Base-by-base conservation (phyloP, 2,797 vertebrate species). In the Lutjanus argentimaculatus region DNA sequence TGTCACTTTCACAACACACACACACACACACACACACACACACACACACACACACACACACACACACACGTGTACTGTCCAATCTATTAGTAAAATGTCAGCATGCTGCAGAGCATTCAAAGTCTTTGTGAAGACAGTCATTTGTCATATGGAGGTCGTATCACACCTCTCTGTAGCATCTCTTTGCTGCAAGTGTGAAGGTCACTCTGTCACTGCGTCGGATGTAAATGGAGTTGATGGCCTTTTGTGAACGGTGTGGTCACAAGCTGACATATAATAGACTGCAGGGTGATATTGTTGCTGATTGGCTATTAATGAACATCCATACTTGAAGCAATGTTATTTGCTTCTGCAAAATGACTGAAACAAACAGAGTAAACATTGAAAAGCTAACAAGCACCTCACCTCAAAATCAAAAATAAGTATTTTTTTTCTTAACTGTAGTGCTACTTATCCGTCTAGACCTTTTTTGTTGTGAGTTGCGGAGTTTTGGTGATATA, bases 51-150 rank as follows among this genome's bases (percentile, higher is more conserved):
- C 53, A 68, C 65, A 51, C 62, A 56, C 48, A 59, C 53, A 68
- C 65, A 59, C 69, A 58, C 14, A n/a, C 74, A 62, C 25, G 1
- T 17, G 19, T 4, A 22, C 65, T 12, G 45, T 79, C 64, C 51
- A 73, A 72, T 77, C 69, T 71, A 81, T 91, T 86, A 84, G 72
- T 72, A 75, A 92, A 92, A 91, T 90, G 88, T 88, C 87, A 93
- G 55, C 63, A 25, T 22, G 67, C 67, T 57, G 72, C 63, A 21
- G 68, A 72, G 61, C 63, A 64, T 71, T 77, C 75, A 62, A 42
- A 55, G 66, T 66, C 48, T 22, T 43, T 22, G 79, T 21, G 67
- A 55, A 70, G 68, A 77, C 49, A 67, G 66, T 67, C 42, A 64
- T 87, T 83, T 82, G 71, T 91, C 88, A 88, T 83, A 61, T 58